Conservation (phyloP, 2,797 vertebrate genomes). For the Rhinophrynus dorsalis region DNA sequence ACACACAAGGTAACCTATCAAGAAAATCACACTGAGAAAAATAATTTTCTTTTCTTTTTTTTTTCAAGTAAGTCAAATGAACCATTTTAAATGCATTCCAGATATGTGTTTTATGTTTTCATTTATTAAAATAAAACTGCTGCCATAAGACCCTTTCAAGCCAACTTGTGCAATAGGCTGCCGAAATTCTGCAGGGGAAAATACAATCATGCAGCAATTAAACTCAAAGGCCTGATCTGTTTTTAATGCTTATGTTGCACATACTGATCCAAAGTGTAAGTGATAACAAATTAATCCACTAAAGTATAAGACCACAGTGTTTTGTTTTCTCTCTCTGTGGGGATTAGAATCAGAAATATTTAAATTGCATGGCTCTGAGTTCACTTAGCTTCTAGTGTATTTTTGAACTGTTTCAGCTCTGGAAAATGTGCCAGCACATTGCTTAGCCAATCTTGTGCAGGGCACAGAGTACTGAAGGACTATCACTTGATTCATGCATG, state of each 20-base stretch:
- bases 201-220: conserved; percentile 30
- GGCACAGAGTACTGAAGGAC: not conserved
- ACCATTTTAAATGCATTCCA: conserved; percentile 1
- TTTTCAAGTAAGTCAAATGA: not conserved
- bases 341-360: conserved; percentile 27
- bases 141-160: conserved; percentile 13
- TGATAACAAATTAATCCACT: conserved; percentile 45
- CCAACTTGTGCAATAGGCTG: conserved; percentile 27
- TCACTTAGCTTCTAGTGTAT: not conserved
- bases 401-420: conserved; percentile 7
- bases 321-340: conserved; percentile 29
- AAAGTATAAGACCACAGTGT: conserved; percentile 33
- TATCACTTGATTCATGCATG: conserved; percentile 4
- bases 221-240: conserved; percentile 36
- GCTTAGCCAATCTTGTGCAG: conserved; percentile 11
- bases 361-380: conserved; percentile 25
- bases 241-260: conserved; percentile 46
- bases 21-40: no score
- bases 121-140: conserved; percentile 39
- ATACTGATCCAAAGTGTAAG: conserved; percentile 45
- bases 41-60: no score
- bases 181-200: conserved; percentile 23
- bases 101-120: conserved; percentile 15
- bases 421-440: not conserved
- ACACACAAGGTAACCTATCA: no score